Conservation (phyloP, 2,113 vertebrate species). For the Ctenomys sociabilis region DNA sequence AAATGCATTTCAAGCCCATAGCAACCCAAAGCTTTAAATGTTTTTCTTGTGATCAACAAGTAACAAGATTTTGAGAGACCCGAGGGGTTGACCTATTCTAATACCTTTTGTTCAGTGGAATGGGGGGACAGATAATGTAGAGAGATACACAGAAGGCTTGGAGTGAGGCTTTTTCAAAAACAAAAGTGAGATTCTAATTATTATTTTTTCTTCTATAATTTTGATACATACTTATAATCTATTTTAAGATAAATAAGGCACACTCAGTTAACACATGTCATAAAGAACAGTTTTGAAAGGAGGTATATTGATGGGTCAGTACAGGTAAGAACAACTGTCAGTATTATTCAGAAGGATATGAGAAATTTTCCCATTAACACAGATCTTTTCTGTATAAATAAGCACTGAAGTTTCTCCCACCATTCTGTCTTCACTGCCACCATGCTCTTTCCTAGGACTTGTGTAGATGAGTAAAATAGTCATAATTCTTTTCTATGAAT, state of each 20-base stretch:
- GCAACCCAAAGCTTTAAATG: neutral
- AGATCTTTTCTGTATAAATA: neutral
- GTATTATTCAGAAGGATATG: neutral
- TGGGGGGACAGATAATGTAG: accelerated
- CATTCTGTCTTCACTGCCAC: neutral
- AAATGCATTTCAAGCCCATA: neutral
- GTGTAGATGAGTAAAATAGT: neutral
- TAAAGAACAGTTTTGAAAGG: neutral
- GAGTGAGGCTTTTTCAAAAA: neutral
- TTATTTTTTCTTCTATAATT: neutral
- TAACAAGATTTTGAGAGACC: neutral
- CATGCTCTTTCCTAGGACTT: neutral
- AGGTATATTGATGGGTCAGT: neutral
- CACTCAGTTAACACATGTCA: neutral
- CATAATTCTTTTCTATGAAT: neutral
- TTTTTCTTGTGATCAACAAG: neutral
- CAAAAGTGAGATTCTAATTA: neutral
- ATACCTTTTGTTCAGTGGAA: neutral
- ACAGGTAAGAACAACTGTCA: neutral
- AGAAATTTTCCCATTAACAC: neutral
- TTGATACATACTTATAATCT: neutral
- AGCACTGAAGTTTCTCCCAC: neutral
- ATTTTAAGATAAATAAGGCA: neutral
- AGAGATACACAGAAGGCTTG: neutral
- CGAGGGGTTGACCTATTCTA: neutral